phyloP scores from a whole-genome alignment of 2,888 invertebrate species.

The Pilophorus perplexus region DNA sequence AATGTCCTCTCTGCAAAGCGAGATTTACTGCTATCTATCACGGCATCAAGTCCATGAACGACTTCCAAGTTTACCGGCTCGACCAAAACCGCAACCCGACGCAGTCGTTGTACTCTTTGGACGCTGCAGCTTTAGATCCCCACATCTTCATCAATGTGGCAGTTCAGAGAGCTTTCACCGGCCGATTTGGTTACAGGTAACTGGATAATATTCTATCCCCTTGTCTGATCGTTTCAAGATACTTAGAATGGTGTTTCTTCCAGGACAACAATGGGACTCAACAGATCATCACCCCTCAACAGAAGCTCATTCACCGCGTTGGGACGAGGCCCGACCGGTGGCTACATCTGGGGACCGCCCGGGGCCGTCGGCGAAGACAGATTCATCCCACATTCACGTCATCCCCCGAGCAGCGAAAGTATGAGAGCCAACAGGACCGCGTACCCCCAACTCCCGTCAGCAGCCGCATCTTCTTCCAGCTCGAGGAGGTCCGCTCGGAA shows the following conservation, averaged over 20 bases:
- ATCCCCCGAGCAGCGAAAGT: too few species aligned
- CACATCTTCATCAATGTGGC: conserved; percentile 40
- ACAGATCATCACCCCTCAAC: too few species aligned
- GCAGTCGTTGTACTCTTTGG: neutral
- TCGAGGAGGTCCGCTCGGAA: conserved; percentile 2
- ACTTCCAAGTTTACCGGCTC: conserved; percentile 78
- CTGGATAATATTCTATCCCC: neutral
- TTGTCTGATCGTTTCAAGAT: neutral
- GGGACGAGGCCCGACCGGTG: too few species aligned
- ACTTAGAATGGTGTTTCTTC: neutral
- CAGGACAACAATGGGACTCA: conserved; percentile 19
- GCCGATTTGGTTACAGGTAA: conserved; percentile 37
- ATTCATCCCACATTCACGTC: too few species aligned
- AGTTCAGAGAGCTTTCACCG: conserved; percentile 25
- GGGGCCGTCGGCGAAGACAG: too few species aligned
- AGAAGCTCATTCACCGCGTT: too few species aligned
- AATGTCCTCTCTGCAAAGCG: conserved; percentile 92
- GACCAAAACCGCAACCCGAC: neutral
- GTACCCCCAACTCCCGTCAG: too few species aligned
- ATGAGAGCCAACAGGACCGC: too few species aligned
- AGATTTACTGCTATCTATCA: conserved; percentile 87
- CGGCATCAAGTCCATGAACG: conserved; percentile 81
- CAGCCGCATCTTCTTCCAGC: too few species aligned
- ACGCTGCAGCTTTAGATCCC: neutral
- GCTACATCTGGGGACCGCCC: too few species aligned